These are phyloP conservation scores for Ptycholaimellus sp. DNA, from an alignment of 2,888 invertebrate species.

Conservation along the genomic window DNA sequence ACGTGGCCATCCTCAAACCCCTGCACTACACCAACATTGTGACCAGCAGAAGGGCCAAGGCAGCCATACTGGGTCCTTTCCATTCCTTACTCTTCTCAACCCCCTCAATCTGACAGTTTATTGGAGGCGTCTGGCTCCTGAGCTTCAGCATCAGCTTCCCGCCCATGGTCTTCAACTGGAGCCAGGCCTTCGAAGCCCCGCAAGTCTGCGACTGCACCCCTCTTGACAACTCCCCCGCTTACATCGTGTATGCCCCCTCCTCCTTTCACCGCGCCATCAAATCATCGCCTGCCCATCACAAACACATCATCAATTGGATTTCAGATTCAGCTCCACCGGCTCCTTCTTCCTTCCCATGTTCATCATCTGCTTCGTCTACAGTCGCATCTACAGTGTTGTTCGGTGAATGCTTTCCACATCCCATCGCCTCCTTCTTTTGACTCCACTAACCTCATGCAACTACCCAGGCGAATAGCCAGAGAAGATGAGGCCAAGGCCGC, in stretches of 20 bases:
- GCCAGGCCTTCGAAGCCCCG: too few relatives aligned
- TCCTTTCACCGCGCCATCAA: slow-evolving; percentile 12
- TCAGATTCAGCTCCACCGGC: too few relatives aligned
- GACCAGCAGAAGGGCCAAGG: slow-evolving; percentile 31
- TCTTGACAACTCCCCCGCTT: slow-evolving; percentile 63
- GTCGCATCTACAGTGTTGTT: slow-evolving; percentile 82
- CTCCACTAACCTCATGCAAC: too few relatives aligned
- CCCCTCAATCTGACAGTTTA: slow-evolving; percentile 20
- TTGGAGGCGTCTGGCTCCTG: slow-evolving; percentile 61
- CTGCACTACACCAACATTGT: slow-evolving; percentile 74
- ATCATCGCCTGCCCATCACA: background rate
- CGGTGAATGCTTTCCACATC: too few relatives aligned
- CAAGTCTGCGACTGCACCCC: slow-evolving; percentile 63
- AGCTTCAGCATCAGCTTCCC: slow-evolving; percentile 90
- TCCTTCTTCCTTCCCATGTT: slow-evolving; percentile 93
- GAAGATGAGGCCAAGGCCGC: too few relatives aligned
- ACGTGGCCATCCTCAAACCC: slow-evolving; percentile 83
- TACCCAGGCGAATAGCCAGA: too few relatives aligned
- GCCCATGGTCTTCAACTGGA: slow-evolving; percentile 53
- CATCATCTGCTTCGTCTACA: slow-evolving; percentile 91
- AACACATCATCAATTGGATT: too few relatives aligned
- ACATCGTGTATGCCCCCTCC: slow-evolving; percentile 91
- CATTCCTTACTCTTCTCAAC: too few relatives aligned
- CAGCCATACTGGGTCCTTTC: background rate
- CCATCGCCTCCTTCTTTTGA: too few relatives aligned